These are phyloP conservation scores for Monomorium pharaonis DNA, from an alignment of 1,140 invertebrate genomes.

Conservation along the genomic window DNA sequence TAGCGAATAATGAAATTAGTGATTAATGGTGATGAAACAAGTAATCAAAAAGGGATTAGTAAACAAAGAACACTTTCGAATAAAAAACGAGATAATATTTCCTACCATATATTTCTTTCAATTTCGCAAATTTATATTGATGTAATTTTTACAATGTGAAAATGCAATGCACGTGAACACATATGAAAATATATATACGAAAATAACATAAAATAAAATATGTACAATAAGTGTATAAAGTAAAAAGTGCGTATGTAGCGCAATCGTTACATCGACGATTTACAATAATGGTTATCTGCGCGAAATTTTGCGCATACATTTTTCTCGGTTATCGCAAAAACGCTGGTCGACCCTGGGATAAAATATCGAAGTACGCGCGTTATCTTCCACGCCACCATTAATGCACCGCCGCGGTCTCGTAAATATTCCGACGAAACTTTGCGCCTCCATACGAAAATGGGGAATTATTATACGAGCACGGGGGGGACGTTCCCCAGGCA, in stretches of 20 bases:
- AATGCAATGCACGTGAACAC: neutral
- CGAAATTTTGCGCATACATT: conserved; percentile 39
- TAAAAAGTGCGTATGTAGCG: neutral
- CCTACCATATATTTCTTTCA: neutral
- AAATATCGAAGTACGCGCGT: conserved; percentile 52
- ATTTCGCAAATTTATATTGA: conserved; percentile 21
- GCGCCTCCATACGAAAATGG: conserved; percentile 40
- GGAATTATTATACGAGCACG: conserved; percentile 30
- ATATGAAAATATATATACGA: neutral
- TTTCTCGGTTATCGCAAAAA: conserved; percentile 50
- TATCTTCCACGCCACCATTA: conserved; percentile 39
- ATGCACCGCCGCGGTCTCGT: conserved; percentile 33
- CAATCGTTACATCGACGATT: neutral
- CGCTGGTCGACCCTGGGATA: conserved; percentile 34
- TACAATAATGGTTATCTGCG: conserved; percentile 31
- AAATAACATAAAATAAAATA: neutral
- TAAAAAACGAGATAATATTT: neutral
- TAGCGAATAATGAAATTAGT: conserved; percentile 5
- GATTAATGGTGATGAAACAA: neutral
- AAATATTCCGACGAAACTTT: conserved; percentile 53
- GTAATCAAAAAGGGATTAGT: neutral
- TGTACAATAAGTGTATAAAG: neutral
- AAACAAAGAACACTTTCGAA: neutral
- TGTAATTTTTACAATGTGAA: neutral
- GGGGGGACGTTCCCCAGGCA: neutral